phyloP scores from a whole-genome alignment of 2,797 vertebrate genomes.

The Typhlichthys eigenmanni region DNA sequence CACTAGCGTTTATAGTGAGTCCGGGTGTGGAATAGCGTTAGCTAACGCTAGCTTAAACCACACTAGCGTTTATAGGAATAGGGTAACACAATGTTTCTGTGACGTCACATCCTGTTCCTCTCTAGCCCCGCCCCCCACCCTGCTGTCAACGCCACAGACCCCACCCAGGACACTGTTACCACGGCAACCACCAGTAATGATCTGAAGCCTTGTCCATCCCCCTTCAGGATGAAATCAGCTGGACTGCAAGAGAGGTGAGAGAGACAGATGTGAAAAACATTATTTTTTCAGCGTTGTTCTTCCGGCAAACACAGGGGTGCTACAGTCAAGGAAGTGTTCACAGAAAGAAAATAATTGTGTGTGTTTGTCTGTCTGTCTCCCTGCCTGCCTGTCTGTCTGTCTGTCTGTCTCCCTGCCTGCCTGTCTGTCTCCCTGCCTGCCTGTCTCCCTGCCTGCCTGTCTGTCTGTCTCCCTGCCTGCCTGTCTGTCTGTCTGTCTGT shows the following conservation, averaged over 20 bases:
- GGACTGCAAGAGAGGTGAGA: conserved; percentile 93
- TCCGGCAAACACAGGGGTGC: neutral
- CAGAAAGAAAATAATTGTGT: neutral
- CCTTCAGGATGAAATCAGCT: conserved; percentile 96
- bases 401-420: no score
- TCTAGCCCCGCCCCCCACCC: conserved; percentile 35
- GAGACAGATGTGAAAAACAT: no score
- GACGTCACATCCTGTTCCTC: neutral
- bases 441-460: neutral
- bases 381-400: no score
- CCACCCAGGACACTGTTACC: neutral
- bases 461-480: neutral
- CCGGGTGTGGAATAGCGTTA: no score
- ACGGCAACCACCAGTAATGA: conserved; percentile 59
- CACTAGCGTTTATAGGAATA: neutral
- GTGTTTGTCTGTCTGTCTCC: neutral
- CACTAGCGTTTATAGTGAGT: no score
- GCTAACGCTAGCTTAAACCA: neutral
- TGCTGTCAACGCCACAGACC: conserved; percentile 6
- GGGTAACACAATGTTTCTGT: neutral
- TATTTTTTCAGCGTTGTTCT: neutral
- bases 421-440: no score
- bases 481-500: neutral
- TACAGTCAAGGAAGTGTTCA: no score
- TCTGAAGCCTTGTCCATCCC: conserved; percentile 85